These are phyloP conservation scores for Girardinus metallicus DNA, from an alignment of 2,797 vertebrate species.

Conservation along the genomic window DNA sequence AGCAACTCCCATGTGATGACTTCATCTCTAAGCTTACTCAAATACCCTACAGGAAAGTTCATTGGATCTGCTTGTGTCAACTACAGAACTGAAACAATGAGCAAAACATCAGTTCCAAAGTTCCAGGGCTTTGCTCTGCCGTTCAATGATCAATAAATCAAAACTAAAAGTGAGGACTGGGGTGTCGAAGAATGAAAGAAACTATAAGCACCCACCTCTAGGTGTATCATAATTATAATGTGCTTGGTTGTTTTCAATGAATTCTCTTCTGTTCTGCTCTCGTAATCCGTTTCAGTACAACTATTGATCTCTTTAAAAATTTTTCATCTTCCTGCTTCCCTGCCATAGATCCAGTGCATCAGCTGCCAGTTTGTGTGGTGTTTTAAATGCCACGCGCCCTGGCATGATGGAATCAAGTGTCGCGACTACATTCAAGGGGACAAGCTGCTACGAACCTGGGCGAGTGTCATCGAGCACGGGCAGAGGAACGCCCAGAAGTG, in stretches of 20 bases:
- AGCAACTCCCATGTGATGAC: background rate
- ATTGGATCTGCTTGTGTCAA: background rate
- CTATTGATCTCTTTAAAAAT: background rate
- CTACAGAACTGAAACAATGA: too few relatives aligned
- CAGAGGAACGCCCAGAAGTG: constrained; percentile 99
- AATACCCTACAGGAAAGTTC: background rate
- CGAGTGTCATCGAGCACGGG: constrained; percentile 94
- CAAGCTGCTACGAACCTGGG: constrained; percentile 95
- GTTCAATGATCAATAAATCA: background rate
- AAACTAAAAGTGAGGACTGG: background rate
- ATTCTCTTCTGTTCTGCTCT: background rate
- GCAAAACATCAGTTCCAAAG: too few relatives aligned
- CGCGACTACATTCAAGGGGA: constrained; percentile 96
- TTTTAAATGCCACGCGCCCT: constrained; percentile 98
- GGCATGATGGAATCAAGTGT: constrained; percentile 96
- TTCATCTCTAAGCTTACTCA: background rate
- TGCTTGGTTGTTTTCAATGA: background rate
- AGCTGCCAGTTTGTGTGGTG: constrained; percentile 98
- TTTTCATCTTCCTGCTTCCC: constrained; percentile 9
- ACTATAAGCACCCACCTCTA: background rate
- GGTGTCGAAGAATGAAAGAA: background rate
- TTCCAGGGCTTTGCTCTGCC: too few relatives aligned
- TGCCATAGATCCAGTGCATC: constrained; percentile 91
- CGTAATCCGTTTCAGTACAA: background rate
- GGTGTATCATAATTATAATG: background rate